Evolutionary conservation across 2,797 vertebrate species (phyloP), one percentile per base, ranked within the genome.

Genomic region (Myotis vivesi): DNA sequence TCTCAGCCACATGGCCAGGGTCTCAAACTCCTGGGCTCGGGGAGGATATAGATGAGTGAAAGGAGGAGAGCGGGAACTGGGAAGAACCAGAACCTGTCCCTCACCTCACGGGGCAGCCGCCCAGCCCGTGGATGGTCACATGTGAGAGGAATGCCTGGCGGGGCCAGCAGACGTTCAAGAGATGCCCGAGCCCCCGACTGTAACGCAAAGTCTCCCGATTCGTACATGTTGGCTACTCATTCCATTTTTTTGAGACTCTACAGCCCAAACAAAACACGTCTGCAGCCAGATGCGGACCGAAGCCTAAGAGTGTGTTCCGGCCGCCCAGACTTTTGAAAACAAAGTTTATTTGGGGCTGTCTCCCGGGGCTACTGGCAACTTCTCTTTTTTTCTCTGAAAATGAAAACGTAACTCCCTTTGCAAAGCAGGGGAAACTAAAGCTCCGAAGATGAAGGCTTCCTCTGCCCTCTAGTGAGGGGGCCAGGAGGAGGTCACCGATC

Each of bases 361-460:
- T 92, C 92, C 91, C 19, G 0, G 57, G 89, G 46, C 57, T 83
- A 55, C 77, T 33, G 73, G 77, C 88, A 87, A 93, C 94, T 94
- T 96, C 95, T 94, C 77, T 76, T 51, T 76, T 97, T 97, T 85
- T 94, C 82, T 97, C 79, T 94, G 79, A 92, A 95, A 72, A 55
- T 75, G 49, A 85, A 95, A 87, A 77, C 30, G 12, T 51, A 76
- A 80, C 55, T 92, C 86, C 51, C 15, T 36, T 84, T 69, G 80
- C 87, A 96, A 94, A 94, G 13, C 38, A 88, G 38, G 36, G 55
- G 55, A 57, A 76, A 22, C 41, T 33, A 36, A 23, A 28, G 33
- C 44, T 91, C 79, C 30, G 46, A 77, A n/a, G 76, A 94, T 69
- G 82, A 88, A 79, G 55, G 25, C 64, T 33, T 33, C 73, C 82